phyloP scores from a whole-genome alignment of 2,888 invertebrate genomes.

The Eristalinus sepulchralis region DNA sequence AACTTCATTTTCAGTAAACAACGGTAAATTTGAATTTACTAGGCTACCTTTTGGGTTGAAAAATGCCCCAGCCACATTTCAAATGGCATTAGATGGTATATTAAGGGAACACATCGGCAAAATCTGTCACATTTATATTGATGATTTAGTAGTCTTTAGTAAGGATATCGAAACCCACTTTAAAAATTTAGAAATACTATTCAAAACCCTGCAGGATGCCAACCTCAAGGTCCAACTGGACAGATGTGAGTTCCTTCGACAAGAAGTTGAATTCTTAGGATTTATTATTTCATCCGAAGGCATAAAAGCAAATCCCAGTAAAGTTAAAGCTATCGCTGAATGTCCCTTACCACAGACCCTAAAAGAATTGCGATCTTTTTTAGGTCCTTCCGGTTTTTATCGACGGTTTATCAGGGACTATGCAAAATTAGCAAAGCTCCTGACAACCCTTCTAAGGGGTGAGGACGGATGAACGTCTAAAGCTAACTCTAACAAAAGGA shows the following conservation, averaged over 20 bases:
- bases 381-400: no score
- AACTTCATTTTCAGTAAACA: slow-evolving; percentile 28
- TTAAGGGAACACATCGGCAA: slow-evolving; percentile 21
- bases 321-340: no score
- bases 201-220: slow-evolving; percentile 17
- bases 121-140: slow-evolving; percentile 40
- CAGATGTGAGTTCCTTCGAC: slow-evolving; percentile 51
- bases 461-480: no score
- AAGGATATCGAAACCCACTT: slow-evolving; percentile 16
- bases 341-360: no score
- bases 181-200: slow-evolving; percentile 39
- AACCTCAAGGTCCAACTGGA: slow-evolving; percentile 48
- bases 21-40: slow-evolving; percentile 38
- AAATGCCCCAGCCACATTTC: slow-evolving; percentile 42
- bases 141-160: slow-evolving; percentile 50
- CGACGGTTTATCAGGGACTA: no score
- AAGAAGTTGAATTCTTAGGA: slow-evolving; percentile 48
- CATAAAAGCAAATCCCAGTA: no score
- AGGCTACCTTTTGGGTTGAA: slow-evolving; percentile 43
- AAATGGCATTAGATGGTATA: slow-evolving; percentile 19
- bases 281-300: no score
- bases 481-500: no score
- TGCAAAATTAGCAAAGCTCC: no score
- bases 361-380: no score
- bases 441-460: no score